Evolutionary conservation across 2,113 vertebrate species (phyloP), one percentile per base, ranked within the genome.

Genomic region (Tupaia chinensis): DNA sequence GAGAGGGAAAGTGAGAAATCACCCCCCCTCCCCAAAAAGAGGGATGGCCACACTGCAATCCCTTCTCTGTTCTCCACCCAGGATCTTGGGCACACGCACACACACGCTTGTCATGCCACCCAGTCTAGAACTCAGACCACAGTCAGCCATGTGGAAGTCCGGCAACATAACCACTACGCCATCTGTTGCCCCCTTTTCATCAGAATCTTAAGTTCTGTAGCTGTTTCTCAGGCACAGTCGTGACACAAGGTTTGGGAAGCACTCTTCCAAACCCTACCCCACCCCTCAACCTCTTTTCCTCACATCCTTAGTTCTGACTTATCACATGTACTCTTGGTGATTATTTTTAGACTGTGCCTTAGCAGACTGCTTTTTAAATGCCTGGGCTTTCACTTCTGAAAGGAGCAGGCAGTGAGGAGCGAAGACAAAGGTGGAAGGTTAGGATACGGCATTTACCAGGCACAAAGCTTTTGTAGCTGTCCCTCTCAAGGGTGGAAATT

Each of bases 331-430:
- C 17, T 60, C 53, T 95, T 23, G 16, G 27, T 92, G 63, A 85
- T 85, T 96, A 95, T 96, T 97, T 97, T 97, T 97, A 95, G 92
- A 78, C 69, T 79, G 5, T 93, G 74, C 87, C 23, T 90, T 95
- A 89, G 85, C 77, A 95, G 85, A 73, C 29, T 94, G 78, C 93
- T 95, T 85, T 82, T 19, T 92, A 97, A 93, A 95, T 89, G 81
- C 78, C 88, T 92, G 25, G 73, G 15, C 81, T 95, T 96, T 92
- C 63, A 66, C 68, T 81, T 91, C 34, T 78, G 61, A 60, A 54
- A 87, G 80, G 65, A 92, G 68, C 25, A 72, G 77, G 58, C 73
- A 72, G n/a, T 78, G 54, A 96, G 44, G 73, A 88, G 88, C 87
- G 63, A 85, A 81, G 34, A 74, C 1, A 4, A 68, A 73, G 63